Base-by-base conservation (phyloP, 2,888 invertebrate species). In the Melolontha melolontha region DNA sequence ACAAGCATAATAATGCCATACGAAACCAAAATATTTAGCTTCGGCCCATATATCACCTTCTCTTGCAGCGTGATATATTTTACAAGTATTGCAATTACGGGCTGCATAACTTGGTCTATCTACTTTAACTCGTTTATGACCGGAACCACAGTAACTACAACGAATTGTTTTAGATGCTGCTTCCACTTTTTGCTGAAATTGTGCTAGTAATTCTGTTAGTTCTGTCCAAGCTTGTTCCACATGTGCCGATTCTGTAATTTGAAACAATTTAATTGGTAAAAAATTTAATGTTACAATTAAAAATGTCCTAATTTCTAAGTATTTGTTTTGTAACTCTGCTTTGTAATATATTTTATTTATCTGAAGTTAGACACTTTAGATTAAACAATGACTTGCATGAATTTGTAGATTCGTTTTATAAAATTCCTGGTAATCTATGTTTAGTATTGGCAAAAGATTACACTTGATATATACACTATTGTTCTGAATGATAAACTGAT, bases 21-120 rank as follows among this genome's bases (percentile, higher is more conserved):
- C 88, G 75, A 96, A 89, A 12, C 97, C 96, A 85, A 96, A 87
- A 85, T 94, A 89, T 44, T 75, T 75, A 4, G 95, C 94, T 84
- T 97, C 97, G 52, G 97, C 96, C 97, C 97, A 97, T 77, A 97
- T 95, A 82, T 97, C 97, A 69, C 97, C 96, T 93, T 95, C 95
- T 85, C 94, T 91, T 47, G 95, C 95, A 69, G 94, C 91, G 85
- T 96, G 96, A 73, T 92, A 89, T 77, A 95, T 95, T 84, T 94
- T 94, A 85, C 96, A 95, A 78, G 92, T 91, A 73, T 91, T 89
- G 86, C 97, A 97, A 85, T 93, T 94, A 14, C 97, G 87, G 57
- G 97, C 97, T 70, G 96, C 96, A 84, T 95, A 96, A 84, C 93
- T 92, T 71, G 95, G 95, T 79, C 96, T 88, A 74, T 93, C 92